A percentile compares a stretch with the other conserved stretches of the same genome.
Conservation (phyloP, 2,113 vertebrate genomes). For the Pangasianodon gigas region DNA sequence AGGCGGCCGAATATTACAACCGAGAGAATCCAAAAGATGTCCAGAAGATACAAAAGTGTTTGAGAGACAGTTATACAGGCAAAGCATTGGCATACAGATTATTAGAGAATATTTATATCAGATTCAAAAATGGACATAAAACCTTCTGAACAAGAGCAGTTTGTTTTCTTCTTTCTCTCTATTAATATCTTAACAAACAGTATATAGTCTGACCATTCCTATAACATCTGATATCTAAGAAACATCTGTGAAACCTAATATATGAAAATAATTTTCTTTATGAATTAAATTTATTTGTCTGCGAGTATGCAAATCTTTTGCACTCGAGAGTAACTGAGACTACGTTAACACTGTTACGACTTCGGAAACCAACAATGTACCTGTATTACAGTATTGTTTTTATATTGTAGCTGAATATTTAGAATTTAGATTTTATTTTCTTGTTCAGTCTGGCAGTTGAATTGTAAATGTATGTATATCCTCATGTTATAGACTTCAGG, state of each 20-base stretch:
- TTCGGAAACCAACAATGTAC: too few relatives aligned
- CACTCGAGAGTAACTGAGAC: background rate
- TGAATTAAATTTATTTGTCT: background rate
- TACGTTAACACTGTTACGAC: background rate
- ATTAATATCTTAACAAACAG: background rate
- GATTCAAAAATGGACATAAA: background rate
- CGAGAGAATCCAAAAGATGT: slow-evolving; percentile 4
- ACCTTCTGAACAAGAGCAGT: background rate
- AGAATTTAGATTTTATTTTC: background rate
- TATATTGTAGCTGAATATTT: background rate
- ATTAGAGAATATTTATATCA: background rate
- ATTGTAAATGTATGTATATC: background rate
- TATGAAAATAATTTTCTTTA: background rate
- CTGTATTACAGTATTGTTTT: background rate
- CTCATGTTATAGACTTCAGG: background rate
- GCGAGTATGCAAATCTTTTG: background rate
- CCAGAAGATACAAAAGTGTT: background rate
- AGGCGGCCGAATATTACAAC: slow-evolving; percentile 15
- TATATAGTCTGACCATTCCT: background rate
- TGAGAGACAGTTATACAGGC: background rate
- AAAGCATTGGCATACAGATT: background rate
- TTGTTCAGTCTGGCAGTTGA: background rate
- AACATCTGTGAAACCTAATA: background rate
- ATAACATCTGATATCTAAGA: background rate
- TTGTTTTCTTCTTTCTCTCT: background rate